Percentiles rank a stretch among this genome's conserved stretches.
Conservation (phyloP, 30 jellyfish, hydroid and myxozoan species). For the Mastigias papua region DNA sequence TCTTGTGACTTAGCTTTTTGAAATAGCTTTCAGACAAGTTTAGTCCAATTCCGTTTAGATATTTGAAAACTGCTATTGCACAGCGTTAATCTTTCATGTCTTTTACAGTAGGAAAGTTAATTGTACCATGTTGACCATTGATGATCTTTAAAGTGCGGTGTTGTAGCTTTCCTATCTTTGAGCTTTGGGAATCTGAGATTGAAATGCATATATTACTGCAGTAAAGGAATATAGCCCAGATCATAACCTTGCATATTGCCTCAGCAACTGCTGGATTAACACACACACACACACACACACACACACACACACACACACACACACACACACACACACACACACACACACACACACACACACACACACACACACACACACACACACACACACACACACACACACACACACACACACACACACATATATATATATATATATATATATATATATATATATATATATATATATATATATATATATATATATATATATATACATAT, state of each 20-base stretch:
- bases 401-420: too few species aligned
- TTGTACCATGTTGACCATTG: neutral
- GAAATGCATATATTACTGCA: neutral
- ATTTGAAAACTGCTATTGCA: neutral
- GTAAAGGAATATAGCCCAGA: slow-evolving; percentile 2
- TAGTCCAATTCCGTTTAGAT: neutral
- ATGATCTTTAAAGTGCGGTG: neutral
- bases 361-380: too few species aligned
- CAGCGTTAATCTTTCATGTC: slow-evolving; percentile 18
- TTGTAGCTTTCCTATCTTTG: neutral
- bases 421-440: too few species aligned
- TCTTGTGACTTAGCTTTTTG: neutral
- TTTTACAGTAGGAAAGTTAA: neutral
- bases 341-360: too few species aligned
- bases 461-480: too few species aligned
- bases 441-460: too few species aligned
- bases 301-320: too few species aligned
- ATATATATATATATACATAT: too few species aligned
- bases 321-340: too few species aligned
- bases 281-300: too few species aligned
- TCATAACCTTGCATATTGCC: neutral
- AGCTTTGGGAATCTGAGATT: neutral
- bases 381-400: too few species aligned
- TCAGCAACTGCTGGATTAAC: neutral
- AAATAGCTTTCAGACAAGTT: slow-evolving; percentile 4